Conservation (phyloP, 2,888 invertebrate genomes). For the Synanthedon andrenaeformis region DNA sequence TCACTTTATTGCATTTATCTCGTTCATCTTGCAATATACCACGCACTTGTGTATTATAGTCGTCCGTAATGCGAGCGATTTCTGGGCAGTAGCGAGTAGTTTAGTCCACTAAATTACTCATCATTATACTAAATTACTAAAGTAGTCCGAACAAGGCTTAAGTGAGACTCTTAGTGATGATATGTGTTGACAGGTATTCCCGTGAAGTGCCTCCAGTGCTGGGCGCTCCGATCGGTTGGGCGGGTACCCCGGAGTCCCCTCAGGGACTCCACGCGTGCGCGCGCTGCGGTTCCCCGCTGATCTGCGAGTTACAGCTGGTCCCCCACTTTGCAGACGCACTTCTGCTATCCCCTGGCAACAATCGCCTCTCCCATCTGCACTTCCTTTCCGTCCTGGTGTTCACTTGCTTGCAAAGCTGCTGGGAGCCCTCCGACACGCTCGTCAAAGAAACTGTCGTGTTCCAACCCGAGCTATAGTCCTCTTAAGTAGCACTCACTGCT, state of each 20-base stretch:
- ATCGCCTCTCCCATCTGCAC: constrained; percentile 73
- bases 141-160: too few species aligned
- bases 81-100: too few species aligned
- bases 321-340: constrained; percentile 83
- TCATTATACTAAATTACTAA: too few species aligned
- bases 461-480: constrained; percentile 73
- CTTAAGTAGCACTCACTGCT: constrained; percentile 18
- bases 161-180: too few species aligned
- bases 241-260: constrained; percentile 33
- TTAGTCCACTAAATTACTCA: too few species aligned
- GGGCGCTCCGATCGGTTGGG: constrained; percentile 74
- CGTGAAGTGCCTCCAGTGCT: constrained; percentile 77
- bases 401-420: constrained; percentile 87
- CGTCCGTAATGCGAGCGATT: too few species aligned
- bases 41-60: too few species aligned
- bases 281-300: constrained; percentile 78
- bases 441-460: constrained; percentile 80
- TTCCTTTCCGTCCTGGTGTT: constrained; percentile 89
- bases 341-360: constrained; percentile 64
- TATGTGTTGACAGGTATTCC: constrained; percentile 73
- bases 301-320: constrained; percentile 87
- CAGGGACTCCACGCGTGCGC: constrained; percentile 63
- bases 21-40: too few species aligned
- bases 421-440: constrained; percentile 77
- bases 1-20: too few species aligned